phyloP scores from a whole-genome alignment of 1,140 invertebrate genomes.

The Dolichoris vasculosae region DNA sequence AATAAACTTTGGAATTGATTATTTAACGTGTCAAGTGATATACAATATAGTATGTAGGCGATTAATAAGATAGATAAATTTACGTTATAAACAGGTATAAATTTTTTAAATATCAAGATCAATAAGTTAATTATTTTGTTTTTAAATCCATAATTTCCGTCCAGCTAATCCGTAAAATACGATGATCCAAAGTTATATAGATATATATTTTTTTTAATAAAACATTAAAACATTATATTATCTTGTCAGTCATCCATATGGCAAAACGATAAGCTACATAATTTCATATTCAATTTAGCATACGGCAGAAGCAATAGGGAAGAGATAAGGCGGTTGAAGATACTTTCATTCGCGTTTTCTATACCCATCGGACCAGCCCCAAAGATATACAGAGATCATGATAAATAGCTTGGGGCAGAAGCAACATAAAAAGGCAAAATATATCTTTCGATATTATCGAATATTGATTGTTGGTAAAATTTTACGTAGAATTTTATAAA shows the following conservation, averaged over 20 bases:
- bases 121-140: no score
- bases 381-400: constrained; percentile 55
- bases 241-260: constrained; percentile 55
- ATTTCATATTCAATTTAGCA: constrained; percentile 77
- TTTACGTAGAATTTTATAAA: constrained; percentile 2
- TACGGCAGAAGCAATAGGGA: constrained; percentile 60
- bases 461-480: constrained; percentile 43
- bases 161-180: not conserved
- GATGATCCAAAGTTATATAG: no score
- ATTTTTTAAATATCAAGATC: no score
- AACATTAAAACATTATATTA: constrained; percentile 54
- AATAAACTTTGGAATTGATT: no score
- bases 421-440: constrained; percentile 33
- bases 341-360: constrained; percentile 56
- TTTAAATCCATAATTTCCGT: not conserved
- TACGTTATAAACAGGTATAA: no score
- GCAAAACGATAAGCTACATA: constrained; percentile 71
- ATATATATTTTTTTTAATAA: constrained; percentile 21
- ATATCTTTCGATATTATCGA: constrained; percentile 41
- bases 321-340: constrained; percentile 70
- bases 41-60: no score
- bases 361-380: constrained; percentile 55
- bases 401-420: constrained; percentile 61
- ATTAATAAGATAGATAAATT: no score
- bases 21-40: no score